Percentiles rank a stretch among this genome's conserved stretches.
Evolutionary conservation across 2,797 vertebrate genomes (phyloP).

Genomic region (Gadopsis bispinosus): DNA sequence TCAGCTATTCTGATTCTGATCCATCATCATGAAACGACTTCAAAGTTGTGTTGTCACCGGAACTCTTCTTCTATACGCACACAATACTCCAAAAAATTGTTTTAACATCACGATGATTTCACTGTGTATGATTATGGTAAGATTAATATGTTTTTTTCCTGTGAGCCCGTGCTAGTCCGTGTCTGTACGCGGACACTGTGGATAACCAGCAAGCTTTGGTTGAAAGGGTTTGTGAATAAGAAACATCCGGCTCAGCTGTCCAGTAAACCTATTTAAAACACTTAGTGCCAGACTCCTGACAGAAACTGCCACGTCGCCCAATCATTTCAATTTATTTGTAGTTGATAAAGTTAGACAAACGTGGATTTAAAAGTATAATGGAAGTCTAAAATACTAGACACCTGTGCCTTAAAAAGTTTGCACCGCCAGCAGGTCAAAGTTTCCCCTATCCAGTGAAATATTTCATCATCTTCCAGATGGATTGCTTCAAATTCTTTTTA

Average conservation of each 20-base stretch:
- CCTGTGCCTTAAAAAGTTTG: neutral
- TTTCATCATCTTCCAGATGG: neutral
- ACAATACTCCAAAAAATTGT: neutral
- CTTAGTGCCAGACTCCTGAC: conserved; percentile 28
- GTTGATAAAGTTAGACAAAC: conserved; percentile 30
- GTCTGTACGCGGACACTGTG: conserved; percentile 5
- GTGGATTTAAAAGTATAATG: conserved; percentile 10
- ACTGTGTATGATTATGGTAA: neutral
- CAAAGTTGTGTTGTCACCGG: neutral
- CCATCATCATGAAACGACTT: neutral
- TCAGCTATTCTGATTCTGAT: conserved; percentile 15
- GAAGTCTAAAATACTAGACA: conserved; percentile 9
- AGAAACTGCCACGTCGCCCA: conserved; percentile 1
- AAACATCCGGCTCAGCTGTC: conserved; percentile 44
- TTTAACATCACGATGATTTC: conserved; percentile 1
- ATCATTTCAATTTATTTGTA: conserved; percentile 31
- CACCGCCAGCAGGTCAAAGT: too few species aligned
- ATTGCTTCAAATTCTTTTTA: too few species aligned
- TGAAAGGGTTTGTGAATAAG: conserved; percentile 51
- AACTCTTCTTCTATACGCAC: neutral
- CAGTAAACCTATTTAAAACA: conserved; percentile 29
- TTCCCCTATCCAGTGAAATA: neutral
- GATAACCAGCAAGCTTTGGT: conserved; percentile 32
- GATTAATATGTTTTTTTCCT: neutral
- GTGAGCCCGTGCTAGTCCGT: neutral